These are phyloP conservation scores for Hirudo medicinalis DNA, from an alignment of 1,140 invertebrate genomes.

Conservation along the genomic window DNA sequence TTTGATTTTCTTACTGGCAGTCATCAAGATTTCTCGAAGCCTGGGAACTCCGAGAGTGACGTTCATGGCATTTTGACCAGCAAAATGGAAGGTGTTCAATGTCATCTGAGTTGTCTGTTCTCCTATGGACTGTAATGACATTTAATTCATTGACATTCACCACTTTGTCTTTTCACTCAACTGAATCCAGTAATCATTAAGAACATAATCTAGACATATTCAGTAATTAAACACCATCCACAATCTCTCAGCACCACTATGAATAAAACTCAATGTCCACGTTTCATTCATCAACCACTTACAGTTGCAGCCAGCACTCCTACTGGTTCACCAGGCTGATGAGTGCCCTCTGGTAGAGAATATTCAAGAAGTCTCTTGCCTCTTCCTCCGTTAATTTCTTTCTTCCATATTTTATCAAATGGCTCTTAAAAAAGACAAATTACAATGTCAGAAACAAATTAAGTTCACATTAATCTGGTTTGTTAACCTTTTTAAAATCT, in stretches of 20 bases:
- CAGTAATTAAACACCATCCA: background rate
- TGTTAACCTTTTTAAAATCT: constrained; percentile 4
- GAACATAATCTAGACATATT: background rate
- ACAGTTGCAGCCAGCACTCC: constrained; percentile 79
- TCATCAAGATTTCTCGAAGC: constrained; percentile 90
- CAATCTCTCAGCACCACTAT: background rate
- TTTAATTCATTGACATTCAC: constrained; percentile 15
- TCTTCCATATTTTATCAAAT: too few relatives aligned
- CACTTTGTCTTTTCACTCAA: too few relatives aligned
- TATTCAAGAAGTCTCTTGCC: constrained; percentile 52
- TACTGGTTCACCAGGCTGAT: constrained; percentile 83
- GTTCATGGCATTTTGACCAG: constrained; percentile 98
- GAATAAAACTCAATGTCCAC: too few relatives aligned
- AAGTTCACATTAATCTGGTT: too few relatives aligned
- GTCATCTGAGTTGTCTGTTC: constrained; percentile 99
- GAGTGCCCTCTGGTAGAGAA: constrained; percentile 61
- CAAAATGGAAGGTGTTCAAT: constrained; percentile 98
- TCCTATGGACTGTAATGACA: constrained; percentile 60
- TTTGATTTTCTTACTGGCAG: constrained; percentile 75
- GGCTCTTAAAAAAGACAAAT: too few relatives aligned
- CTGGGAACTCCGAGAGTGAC: constrained; percentile 90
- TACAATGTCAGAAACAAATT: too few relatives aligned
- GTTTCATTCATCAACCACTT: constrained; percentile 11
- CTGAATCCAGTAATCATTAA: too few relatives aligned
- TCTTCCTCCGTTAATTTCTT: constrained; percentile 8